Evolutionary conservation across 2,797 vertebrate genomes (phyloP).

Genomic region (Fundulus diaphanus): DNA sequence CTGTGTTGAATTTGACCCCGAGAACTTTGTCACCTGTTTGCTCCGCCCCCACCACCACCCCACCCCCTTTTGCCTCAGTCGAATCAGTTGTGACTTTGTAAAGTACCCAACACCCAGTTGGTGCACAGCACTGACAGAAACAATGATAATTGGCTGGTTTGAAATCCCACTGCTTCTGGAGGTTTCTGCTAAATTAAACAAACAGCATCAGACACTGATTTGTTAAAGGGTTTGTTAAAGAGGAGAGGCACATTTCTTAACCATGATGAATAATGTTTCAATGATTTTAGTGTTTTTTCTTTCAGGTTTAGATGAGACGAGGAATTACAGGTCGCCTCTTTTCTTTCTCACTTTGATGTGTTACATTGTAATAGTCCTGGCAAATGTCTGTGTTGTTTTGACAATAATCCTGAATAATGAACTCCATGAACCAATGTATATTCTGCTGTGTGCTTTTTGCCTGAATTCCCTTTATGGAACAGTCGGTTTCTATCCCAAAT

Average conservation of each 20-base stretch:
- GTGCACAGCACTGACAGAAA: background rate
- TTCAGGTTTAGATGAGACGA: constrained; percentile 15
- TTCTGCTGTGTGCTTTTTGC: constrained; percentile 52
- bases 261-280: background rate
- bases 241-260: background rate
- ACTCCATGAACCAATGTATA: constrained; percentile 63
- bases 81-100: too few relatives aligned
- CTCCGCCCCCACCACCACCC: too few relatives aligned
- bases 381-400: constrained; percentile 6
- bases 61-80: too few relatives aligned
- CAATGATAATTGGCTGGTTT: background rate
- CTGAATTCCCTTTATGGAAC: constrained; percentile 56
- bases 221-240: too few relatives aligned
- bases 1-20: too few relatives aligned
- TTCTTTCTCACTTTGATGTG: constrained; percentile 2
- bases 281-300: constrained; percentile 5
- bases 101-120: too few relatives aligned
- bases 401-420: constrained; percentile 25
- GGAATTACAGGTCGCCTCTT: background rate
- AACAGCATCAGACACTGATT: too few relatives aligned
- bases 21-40: too few relatives aligned
- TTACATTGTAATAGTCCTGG: constrained; percentile 6
- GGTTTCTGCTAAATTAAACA: too few relatives aligned
- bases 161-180: background rate
- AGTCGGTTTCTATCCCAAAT: constrained; percentile 54